Conservation (phyloP, 2,888 invertebrate species). For the Lissonota sp. region DNA sequence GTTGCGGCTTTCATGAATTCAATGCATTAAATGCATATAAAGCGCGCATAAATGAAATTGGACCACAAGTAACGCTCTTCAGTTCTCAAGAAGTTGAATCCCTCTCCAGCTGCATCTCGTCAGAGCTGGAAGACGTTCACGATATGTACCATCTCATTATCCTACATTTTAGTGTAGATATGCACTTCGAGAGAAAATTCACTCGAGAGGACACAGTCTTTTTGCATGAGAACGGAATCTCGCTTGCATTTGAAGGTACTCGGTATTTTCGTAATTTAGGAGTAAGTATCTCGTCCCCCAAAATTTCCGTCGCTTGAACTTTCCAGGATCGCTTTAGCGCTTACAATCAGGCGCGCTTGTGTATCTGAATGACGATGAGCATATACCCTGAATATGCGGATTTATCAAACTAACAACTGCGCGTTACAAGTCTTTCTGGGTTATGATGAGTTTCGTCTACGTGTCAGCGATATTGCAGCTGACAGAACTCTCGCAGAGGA, state of each 20-base stretch:
- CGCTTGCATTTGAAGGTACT: background rate
- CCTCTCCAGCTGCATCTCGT: too few species aligned
- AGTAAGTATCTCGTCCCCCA: background rate
- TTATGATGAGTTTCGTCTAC: background rate
- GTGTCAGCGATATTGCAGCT: conserved; percentile 2
- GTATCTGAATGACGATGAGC: background rate
- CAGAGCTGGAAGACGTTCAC: too few species aligned
- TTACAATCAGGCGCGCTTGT: background rate
- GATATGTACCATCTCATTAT: too few species aligned
- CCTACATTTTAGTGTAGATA: too few species aligned
- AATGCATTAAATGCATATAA: background rate
- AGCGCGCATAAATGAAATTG: background rate
- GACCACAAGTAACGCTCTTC: background rate
- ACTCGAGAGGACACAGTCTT: background rate
- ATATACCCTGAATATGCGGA: background rate
- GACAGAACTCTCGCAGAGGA: background rate
- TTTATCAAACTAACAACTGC: background rate
- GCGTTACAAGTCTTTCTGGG: background rate
- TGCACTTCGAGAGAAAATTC: too few species aligned
- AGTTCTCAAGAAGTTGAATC: conserved; percentile 9
- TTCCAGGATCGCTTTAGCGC: background rate
- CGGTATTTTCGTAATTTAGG: background rate
- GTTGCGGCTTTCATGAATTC: background rate
- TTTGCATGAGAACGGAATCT: background rate
- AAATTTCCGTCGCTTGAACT: background rate